These are phyloP conservation scores for Girardinichthys multiradiatus DNA, from an alignment of 2,113 vertebrate species.

Conservation along the genomic window DNA sequence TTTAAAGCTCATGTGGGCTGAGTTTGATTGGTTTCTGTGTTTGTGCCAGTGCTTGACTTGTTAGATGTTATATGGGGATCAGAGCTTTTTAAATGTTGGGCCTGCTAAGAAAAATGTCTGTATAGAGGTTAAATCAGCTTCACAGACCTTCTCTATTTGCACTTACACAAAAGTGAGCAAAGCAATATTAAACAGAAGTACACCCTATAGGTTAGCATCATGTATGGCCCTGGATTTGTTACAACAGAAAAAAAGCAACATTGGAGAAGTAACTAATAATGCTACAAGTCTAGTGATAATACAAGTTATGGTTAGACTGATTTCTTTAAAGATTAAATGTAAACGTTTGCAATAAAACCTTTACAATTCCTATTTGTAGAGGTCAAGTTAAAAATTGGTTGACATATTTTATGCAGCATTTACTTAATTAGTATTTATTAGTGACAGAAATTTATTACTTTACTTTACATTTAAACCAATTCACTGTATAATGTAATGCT, in stretches of 20 bases:
- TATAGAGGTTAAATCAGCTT: background rate
- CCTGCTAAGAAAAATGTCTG: constrained; percentile 11
- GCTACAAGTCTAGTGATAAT: background rate
- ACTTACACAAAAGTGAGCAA: background rate
- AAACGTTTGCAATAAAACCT: no score
- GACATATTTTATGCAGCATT: no score
- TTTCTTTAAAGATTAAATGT: background rate
- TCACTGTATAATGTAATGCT: no score
- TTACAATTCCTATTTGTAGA: no score
- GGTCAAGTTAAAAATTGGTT: no score
- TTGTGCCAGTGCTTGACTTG: constrained; percentile 75
- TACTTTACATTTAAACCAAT: no score
- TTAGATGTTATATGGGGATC: constrained; percentile 54
- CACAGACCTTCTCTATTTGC: background rate
- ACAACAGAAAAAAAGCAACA: background rate
- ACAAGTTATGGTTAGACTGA: background rate
- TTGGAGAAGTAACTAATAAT: background rate
- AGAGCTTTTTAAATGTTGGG: constrained; percentile 28
- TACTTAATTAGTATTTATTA: no score
- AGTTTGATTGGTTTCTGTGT: constrained; percentile 80
- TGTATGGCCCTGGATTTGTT: background rate
- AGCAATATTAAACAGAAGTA: background rate
- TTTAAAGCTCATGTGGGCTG: constrained; percentile 87
- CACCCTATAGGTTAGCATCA: background rate
- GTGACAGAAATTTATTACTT: no score